phyloP scores from a whole-genome alignment of 1,140 invertebrate species.

The Riptortus pedestris region DNA sequence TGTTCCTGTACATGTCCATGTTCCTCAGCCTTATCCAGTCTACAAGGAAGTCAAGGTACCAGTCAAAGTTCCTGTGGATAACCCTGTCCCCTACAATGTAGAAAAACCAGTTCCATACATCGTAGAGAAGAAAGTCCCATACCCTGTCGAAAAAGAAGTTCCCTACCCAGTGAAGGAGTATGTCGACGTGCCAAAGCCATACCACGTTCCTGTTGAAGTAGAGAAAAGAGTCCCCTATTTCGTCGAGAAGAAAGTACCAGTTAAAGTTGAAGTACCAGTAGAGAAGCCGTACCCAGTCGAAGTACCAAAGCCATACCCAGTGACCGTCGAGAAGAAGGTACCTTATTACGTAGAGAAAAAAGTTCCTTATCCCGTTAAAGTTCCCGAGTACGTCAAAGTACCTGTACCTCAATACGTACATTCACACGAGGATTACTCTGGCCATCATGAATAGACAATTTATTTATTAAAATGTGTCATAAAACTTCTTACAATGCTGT shows the following conservation, averaged over 20 bases:
- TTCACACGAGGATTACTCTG: no score
- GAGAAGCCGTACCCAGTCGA: constrained; percentile 5
- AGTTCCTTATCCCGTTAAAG: background rate
- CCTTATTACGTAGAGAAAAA: constrained; percentile 6
- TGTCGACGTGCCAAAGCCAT: background rate
- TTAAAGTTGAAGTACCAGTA: background rate
- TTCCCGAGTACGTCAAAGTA: background rate
- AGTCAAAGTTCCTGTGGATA: background rate
- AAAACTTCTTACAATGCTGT: no score
- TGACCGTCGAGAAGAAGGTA: constrained; percentile 7
- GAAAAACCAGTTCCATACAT: background rate
- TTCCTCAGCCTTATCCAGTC: background rate
- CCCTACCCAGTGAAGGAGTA: background rate
- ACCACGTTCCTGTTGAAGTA: background rate
- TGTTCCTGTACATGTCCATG: background rate
- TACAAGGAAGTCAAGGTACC: constrained; percentile 12
- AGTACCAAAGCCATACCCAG: background rate
- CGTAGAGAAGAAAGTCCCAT: constrained; percentile 1
- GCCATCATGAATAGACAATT: no score
- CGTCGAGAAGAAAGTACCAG: constrained; percentile 8
- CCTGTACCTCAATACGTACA: no score
- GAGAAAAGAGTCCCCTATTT: constrained; percentile 1
- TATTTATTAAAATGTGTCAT: no score
- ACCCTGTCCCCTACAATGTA: background rate
- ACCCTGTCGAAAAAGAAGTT: background rate